Evolutionary conservation across 2,113 vertebrate genomes (phyloP).

Genomic region (Neogale vison): DNA sequence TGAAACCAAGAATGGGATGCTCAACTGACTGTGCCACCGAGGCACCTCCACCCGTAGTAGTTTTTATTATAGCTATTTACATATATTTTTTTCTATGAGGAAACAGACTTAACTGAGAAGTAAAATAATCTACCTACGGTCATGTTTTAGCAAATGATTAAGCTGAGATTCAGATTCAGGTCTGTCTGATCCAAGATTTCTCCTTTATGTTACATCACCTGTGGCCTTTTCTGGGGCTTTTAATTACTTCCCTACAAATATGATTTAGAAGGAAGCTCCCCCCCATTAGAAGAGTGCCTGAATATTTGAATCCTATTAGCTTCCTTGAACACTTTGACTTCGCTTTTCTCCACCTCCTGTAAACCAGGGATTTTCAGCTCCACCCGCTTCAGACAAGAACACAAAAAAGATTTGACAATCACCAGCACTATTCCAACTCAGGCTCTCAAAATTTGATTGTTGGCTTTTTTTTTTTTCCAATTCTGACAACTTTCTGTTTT

Average conservation of each 20-base stretch:
- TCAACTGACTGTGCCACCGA: not conserved
- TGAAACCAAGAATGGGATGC: not conserved
- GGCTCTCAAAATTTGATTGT: not conserved
- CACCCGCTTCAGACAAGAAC: not conserved
- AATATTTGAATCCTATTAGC: not conserved
- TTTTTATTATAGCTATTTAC: not conserved
- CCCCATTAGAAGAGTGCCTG: not conserved
- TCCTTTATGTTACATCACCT: not conserved
- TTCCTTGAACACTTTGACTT: not conserved
- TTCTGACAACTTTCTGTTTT: not conserved
- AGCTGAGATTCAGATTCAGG: not conserved
- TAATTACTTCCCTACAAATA: not conserved
- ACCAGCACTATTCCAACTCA: not conserved
- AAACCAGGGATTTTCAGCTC: not conserved
- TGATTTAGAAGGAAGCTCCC: not conserved
- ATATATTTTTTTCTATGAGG: not conserved
- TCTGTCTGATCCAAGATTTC: not conserved
- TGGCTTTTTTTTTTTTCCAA: not conserved
- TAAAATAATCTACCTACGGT: not conserved
- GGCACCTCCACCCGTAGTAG: not conserved
- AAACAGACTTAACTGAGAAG: not conserved
- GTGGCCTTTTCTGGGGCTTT: not conserved
- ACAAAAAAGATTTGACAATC: not conserved
- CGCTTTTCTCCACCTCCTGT: not conserved
- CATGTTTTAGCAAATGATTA: not conserved